phyloP scores from a whole-genome alignment of 2,113 vertebrate species.

The Rhipidura dahli region DNA sequence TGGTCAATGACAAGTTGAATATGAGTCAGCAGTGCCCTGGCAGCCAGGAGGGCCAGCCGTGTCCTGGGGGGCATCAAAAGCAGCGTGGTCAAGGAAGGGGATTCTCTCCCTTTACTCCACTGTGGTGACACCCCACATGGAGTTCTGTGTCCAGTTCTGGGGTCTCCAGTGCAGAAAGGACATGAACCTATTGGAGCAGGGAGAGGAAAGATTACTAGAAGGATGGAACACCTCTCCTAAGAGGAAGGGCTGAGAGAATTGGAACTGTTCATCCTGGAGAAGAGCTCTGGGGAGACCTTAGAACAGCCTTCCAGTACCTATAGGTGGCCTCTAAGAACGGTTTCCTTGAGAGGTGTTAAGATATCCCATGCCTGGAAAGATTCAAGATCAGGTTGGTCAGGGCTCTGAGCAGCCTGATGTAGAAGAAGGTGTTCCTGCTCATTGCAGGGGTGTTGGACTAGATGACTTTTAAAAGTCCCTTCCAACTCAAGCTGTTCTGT shows the following conservation, averaged over 20 bases:
- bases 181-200: background rate
- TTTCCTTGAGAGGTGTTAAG: background rate
- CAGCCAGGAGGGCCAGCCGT: background rate
- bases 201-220: background rate
- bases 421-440: background rate
- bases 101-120: background rate
- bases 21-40: background rate
- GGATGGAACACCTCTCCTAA: background rate
- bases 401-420: background rate
- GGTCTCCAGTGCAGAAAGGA: background rate
- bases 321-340: background rate
- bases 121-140: background rate
- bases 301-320: background rate
- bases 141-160: background rate
- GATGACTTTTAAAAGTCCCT: background rate
- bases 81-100: rapidly evolving
- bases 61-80: background rate
- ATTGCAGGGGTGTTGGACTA: background rate
- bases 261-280: background rate
- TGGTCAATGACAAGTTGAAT: background rate
- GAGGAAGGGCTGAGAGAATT: background rate
- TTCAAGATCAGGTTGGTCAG: background rate
- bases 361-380: background rate
- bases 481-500: background rate
- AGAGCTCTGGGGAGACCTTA: background rate